Conservation (phyloP, 2,113 vertebrate species). For the Xyliphius kryptos region DNA sequence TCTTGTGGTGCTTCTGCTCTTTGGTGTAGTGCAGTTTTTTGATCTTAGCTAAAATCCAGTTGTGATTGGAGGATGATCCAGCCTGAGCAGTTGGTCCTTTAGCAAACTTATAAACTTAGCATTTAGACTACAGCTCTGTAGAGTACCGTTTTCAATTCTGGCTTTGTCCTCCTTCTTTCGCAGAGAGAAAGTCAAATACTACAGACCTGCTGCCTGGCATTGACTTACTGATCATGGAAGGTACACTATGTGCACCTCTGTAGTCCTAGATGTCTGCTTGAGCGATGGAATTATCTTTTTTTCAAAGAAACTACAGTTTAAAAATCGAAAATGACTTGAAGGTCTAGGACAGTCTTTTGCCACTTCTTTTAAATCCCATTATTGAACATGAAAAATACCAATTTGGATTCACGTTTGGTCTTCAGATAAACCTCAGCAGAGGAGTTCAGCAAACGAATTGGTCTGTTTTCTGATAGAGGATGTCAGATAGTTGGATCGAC, state of each 20-base stretch:
- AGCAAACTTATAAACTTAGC: neutral
- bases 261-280: constrained; percentile 20
- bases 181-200: constrained; percentile 83
- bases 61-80: too few relatives aligned
- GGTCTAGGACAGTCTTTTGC: neutral
- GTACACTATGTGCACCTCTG: constrained; percentile 40
- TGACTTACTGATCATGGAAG: constrained; percentile 90
- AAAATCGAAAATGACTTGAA: neutral
- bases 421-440: too few relatives aligned
- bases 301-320: constrained; percentile 5
- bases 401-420: too few relatives aligned
- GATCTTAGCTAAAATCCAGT: too few relatives aligned
- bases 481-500: too few relatives aligned
- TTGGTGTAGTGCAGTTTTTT: too few relatives aligned
- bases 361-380: neutral
- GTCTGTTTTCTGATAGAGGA: too few relatives aligned
- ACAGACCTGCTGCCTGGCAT: constrained; percentile 89
- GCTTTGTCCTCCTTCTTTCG: constrained; percentile 77
- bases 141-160: constrained; percentile 47
- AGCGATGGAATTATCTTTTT: neutral
- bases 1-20: too few relatives aligned
- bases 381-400: neutral
- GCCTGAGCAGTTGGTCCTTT: neutral
- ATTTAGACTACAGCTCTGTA: constrained; percentile 1
- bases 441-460: too few relatives aligned